Evolutionary conservation across 2,113 vertebrate species (phyloP), one percentile per base, ranked within the genome.

Genomic region (Chionodraco myersi): DNA sequence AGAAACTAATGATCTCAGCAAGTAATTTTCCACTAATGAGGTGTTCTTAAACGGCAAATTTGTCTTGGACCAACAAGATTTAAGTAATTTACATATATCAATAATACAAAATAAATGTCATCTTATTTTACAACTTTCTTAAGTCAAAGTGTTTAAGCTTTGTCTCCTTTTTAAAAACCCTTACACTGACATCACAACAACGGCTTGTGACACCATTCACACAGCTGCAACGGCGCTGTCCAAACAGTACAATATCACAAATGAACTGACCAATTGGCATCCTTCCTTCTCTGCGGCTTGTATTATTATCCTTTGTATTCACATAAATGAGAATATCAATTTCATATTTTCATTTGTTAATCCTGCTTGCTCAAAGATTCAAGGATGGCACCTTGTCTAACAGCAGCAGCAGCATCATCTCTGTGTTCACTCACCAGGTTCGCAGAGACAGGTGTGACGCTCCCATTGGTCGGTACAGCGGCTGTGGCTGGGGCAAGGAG

Each of bases 381-480:
- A 44, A 21, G 7, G 36, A 41, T 41, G 36, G 36, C 6, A 6
- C 8, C 9, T 11, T 1, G 6, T 57, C 21, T 12, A n/a, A 44
- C 7, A 26, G 18, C 61, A 54, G 41, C 23, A 54, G 41, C 23
- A 65, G 49, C 65, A 52, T 61, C 65, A 52, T 61, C 10, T 61
- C 49, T 85, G 48, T 67, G 36, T 63, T 70, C 9, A 77, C 89
- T 88, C 92, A 99, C 98, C 98, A 92, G 97, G 95, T 88, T 95
- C 92, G 77, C 98, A 99, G 73, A 95, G 53, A 3, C 98, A 99
- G 23, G 94, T 93, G 82, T 97, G 96, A 15, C 93, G 95, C 91
- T 97, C 97, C 98, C 98, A 99, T 75, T 97, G 94, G 44, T 99
- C 97, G 8, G 83, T 90, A 82, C 98, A 99, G 58, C 94, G 18